Evolutionary conservation across 2,888 invertebrate genomes (phyloP).

Genomic region (Uloborus plumipes): DNA sequence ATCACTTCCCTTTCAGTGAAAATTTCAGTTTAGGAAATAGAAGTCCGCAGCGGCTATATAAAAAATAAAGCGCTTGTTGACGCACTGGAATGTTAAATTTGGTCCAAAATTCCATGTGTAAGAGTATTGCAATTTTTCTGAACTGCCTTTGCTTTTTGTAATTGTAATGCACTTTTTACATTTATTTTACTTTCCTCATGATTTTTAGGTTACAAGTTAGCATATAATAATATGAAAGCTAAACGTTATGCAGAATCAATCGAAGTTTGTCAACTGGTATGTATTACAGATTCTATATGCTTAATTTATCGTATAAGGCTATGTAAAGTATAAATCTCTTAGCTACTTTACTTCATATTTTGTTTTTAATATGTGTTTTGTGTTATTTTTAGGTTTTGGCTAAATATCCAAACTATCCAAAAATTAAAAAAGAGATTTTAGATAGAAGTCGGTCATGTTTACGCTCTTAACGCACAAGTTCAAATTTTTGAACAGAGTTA

Average conservation of each 20-base stretch:
- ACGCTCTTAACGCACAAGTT: slow-evolving; percentile 68
- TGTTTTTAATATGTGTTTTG: slow-evolving; percentile 8
- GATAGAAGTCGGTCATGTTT: slow-evolving; percentile 79
- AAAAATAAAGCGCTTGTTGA: no score
- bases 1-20: no score
- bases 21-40: no score
- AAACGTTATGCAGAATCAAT: slow-evolving; percentile 92
- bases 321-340: not conserved
- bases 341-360: not conserved
- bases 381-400: slow-evolving; percentile 77
- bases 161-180: no score
- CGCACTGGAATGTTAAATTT: no score
- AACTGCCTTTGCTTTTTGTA: no score
- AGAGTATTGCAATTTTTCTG: no score
- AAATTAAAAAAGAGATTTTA: slow-evolving; percentile 91
- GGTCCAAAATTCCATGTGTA: no score
- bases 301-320: not conserved
- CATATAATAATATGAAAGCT: slow-evolving; percentile 90
- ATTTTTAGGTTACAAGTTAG: slow-evolving; percentile 84
- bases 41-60: no score
- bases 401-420: slow-evolving; percentile 88
- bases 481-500: not conserved
- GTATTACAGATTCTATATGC: slow-evolving; percentile 15
- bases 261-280: slow-evolving; percentile 82
- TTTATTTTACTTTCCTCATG: not conserved